A percentile compares a stretch with the other conserved stretches of the same genome.
phyloP scores from a whole-genome alignment of 2,888 invertebrate species.

The Adela reaumurella region DNA sequence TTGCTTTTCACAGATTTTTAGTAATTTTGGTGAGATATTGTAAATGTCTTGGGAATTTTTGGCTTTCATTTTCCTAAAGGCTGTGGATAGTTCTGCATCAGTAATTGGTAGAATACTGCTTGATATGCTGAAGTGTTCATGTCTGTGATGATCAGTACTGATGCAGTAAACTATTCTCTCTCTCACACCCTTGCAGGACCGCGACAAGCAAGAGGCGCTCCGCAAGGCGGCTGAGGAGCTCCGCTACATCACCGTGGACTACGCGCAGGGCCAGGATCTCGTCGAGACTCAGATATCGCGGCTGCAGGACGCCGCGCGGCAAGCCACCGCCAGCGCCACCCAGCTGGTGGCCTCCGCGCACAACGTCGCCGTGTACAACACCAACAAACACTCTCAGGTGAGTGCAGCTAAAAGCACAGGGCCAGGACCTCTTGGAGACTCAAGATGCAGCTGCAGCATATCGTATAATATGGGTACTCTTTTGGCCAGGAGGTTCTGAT shows the following conservation, averaged over 20 bases:
- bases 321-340: slow-evolving; percentile 83
- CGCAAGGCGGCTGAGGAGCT: slow-evolving; percentile 89
- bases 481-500: slow-evolving; percentile 62
- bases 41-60: no score
- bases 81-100: no score
- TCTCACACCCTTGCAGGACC: slow-evolving; percentile 66
- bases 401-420: not conserved
- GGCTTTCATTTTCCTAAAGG: no score
- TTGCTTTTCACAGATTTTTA: no score
- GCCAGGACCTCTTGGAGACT: no score
- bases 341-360: slow-evolving; percentile 89
- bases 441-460: no score
- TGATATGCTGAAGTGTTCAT: no score
- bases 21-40: no score
- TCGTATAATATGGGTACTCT: no score
- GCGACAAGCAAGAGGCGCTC: slow-evolving; percentile 77
- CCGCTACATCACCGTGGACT: slow-evolving; percentile 84
- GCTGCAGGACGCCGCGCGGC: slow-evolving; percentile 70
- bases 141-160: no score
- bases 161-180: no score
- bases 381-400: slow-evolving; percentile 57
- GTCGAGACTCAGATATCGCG: slow-evolving; percentile 62
- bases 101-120: no score
- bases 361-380: slow-evolving; percentile 72
- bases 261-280: slow-evolving; percentile 68